A percentile compares a stretch with the other conserved stretches of the same genome.
Evolutionary conservation across 53 echinoderm and acorn worm genomes (phyloP).

Genomic region (Holothuria scabra): DNA sequence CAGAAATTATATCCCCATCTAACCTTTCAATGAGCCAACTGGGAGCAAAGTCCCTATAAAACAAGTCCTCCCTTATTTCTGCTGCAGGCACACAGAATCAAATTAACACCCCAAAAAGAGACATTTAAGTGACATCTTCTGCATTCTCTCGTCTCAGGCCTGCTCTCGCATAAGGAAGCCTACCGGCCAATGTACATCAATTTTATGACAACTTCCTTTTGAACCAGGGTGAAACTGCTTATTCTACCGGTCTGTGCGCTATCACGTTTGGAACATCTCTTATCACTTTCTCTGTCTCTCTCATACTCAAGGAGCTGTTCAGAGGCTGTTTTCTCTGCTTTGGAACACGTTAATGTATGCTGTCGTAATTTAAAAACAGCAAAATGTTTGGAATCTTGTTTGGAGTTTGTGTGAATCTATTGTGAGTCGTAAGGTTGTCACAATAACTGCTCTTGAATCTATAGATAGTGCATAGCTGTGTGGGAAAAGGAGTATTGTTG

Average conservation of each 20-base stretch:
- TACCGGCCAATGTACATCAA: conserved; percentile 16
- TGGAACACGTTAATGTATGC: background rate
- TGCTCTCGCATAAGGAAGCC: conserved; percentile 2
- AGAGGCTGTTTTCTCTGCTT: background rate
- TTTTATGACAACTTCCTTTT: conserved; percentile 28
- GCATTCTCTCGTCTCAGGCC: too few relatives aligned
- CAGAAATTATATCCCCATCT: too few relatives aligned
- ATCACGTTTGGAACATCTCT: conserved; percentile 16
- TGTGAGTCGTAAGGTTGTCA: too few relatives aligned
- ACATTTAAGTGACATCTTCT: background rate
- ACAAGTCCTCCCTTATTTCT: conserved; percentile 1
- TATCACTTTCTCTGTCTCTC: conserved; percentile 20
- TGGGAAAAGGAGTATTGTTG: too few relatives aligned
- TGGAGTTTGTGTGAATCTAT: too few relatives aligned
- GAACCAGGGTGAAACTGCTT: conserved; percentile 13
- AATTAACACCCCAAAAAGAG: conserved; percentile 31
- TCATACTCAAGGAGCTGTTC: background rate
- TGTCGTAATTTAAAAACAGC: conserved; percentile 24
- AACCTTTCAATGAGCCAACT: too few relatives aligned
- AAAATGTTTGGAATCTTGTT: conserved; percentile 6
- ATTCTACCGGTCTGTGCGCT: conserved; percentile 26
- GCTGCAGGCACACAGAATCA: conserved; percentile 16
- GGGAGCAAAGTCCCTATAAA: too few relatives aligned
- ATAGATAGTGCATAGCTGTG: too few relatives aligned
- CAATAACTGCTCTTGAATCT: too few relatives aligned